phyloP scores from a whole-genome alignment of 1,140 invertebrate genomes.

The Ruditapes philippinarum region DNA sequence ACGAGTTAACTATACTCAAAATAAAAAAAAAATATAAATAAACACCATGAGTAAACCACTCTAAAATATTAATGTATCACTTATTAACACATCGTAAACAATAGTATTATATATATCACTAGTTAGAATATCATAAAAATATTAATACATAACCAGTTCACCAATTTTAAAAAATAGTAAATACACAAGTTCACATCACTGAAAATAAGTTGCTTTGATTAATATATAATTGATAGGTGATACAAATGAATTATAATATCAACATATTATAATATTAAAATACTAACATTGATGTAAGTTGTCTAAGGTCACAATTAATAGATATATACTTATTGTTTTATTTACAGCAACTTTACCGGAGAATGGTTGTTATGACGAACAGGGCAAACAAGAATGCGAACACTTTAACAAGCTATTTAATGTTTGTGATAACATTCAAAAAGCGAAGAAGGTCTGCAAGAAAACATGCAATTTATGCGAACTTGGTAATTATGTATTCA shows the following conservation, averaged over 20 bases:
- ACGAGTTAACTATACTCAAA: no score
- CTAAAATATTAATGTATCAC: no score
- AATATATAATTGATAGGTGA: background rate
- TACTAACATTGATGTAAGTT: background rate
- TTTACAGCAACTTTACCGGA: background rate
- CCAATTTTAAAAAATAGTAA: no score
- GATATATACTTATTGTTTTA: background rate
- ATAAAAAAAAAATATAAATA: no score
- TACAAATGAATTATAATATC: background rate
- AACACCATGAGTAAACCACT: no score
- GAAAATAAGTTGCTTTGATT: no score
- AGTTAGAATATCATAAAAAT: no score
- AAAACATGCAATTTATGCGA: slow-evolving; percentile 38
- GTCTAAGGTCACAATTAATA: background rate
- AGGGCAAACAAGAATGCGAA: background rate
- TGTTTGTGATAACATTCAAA: background rate
- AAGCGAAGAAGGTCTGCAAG: slow-evolving; percentile 6
- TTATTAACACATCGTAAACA: no score
- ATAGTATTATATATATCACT: no score
- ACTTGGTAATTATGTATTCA: background rate
- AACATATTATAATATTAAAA: background rate
- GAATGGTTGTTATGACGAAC: background rate
- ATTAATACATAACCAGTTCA: no score
- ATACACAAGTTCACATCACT: no score
- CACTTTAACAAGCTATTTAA: background rate